Conservation (phyloP, 2,888 invertebrate species). For the Agriotes lineatus region DNA sequence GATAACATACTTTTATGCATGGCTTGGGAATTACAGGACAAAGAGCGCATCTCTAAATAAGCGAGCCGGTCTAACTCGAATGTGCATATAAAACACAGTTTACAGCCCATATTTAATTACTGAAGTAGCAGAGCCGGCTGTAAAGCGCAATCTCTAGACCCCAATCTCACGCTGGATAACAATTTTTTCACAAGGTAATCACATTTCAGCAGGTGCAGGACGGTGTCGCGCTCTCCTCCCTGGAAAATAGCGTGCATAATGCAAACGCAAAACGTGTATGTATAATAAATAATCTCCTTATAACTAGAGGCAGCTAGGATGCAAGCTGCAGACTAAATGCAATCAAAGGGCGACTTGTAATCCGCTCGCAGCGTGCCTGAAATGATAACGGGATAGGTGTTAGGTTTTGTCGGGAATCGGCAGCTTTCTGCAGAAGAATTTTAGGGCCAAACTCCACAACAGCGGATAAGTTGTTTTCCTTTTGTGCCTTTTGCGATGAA, state of each 20-base stretch:
- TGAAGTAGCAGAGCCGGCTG: not conserved
- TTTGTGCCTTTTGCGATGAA: not conserved
- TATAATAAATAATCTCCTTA: conserved; percentile 27
- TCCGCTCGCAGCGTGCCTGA: conserved; percentile 26
- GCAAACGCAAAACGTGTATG: conserved; percentile 14
- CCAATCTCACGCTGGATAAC: not conserved
- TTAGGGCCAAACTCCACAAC: conserved; percentile 17
- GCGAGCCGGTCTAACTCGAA: not conserved
- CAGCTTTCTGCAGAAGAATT: conserved; percentile 11
- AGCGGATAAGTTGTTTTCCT: conserved; percentile 5
- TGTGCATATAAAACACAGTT: not conserved
- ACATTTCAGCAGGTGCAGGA: not conserved
- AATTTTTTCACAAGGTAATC: not conserved
- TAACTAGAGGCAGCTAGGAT: conserved; percentile 15
- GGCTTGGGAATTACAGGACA: conserved; percentile 18
- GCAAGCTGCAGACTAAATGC: conserved; percentile 26
- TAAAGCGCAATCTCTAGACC: not conserved
- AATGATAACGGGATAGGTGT: conserved; percentile 31
- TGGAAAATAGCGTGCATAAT: not conserved
- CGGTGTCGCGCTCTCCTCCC: not conserved
- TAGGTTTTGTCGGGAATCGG: not conserved
- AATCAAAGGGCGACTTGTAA: conserved; percentile 31
- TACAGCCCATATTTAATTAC: not conserved
- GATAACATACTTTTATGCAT: conserved; percentile 20
- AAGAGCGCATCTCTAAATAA: conserved; percentile 4